These are phyloP conservation scores for Podarcis lilfordi DNA, from an alignment of 2,797 vertebrate species.

Conservation along the genomic window DNA sequence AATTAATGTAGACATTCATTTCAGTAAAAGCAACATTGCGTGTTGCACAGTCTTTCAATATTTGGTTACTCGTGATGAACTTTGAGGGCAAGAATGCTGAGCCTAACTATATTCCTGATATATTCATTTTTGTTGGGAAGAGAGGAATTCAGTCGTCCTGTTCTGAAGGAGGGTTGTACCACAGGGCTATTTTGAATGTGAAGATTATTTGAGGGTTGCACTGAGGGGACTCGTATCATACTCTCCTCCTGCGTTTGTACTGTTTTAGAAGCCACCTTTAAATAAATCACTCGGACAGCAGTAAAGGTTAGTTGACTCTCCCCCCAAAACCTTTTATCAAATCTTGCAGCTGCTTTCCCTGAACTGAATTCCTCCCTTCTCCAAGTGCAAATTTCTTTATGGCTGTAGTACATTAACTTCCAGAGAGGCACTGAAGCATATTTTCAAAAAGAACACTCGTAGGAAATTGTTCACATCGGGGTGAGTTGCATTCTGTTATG, in stretches of 20 bases:
- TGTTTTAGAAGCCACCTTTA: neutral
- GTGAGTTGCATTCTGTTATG: constrained; percentile 23
- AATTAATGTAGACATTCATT: constrained; percentile 17
- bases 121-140: neutral
- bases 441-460: neutral
- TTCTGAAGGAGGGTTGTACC: neutral
- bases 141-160: neutral
- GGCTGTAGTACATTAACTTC: neutral
- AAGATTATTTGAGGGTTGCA: neutral
- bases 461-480: constrained; percentile 22
- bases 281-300: neutral
- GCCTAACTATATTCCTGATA: neutral
- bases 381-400: neutral
- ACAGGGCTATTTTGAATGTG: neutral
- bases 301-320: neutral
- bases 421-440: neutral
- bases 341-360: neutral
- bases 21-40: neutral
- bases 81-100: neutral
- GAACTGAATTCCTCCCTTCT: neutral
- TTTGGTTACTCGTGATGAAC: neutral
- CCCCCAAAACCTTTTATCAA: neutral
- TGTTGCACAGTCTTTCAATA: neutral
- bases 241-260: neutral
- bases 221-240: neutral